A percentile compares a stretch with the other conserved stretches of the same genome.
Conservation (phyloP, 2,888 invertebrate genomes). For the Dyspetes luteomarginatus region DNA sequence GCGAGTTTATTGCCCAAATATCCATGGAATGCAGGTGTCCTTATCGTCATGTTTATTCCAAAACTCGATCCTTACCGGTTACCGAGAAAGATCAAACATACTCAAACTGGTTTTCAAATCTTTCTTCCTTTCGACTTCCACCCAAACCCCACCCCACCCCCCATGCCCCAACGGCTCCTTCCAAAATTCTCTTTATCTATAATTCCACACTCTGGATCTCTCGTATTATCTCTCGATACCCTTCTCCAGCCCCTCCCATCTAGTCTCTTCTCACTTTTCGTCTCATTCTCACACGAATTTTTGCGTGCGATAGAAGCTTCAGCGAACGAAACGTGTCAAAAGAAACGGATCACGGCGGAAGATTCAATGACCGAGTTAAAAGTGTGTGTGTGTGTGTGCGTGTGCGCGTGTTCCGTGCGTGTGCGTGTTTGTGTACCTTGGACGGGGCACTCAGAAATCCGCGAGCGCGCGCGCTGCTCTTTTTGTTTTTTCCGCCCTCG, state of each 20-base stretch:
- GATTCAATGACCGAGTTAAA: slow-evolving; percentile 26
- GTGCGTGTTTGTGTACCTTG: too few relatives aligned
- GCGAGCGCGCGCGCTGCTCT: slow-evolving; percentile 28
- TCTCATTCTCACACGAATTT: slow-evolving; percentile 25
- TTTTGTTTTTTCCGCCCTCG: slow-evolving; percentile 52
- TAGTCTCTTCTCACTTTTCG: slow-evolving; percentile 65
- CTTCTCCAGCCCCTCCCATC: slow-evolving; percentile 47
- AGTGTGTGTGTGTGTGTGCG: too few relatives aligned
- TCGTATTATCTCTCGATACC: slow-evolving; percentile 56
- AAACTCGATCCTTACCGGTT: background rate
- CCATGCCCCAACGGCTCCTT: too few relatives aligned
- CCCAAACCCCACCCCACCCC: slow-evolving; percentile 57
- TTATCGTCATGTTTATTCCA: background rate
- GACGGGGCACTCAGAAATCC: too few relatives aligned
- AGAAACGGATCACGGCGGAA: slow-evolving; percentile 20
- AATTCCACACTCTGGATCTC: slow-evolving; percentile 7
- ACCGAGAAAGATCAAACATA: background rate
- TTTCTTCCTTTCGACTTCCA: slow-evolving; percentile 22
- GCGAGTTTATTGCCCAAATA: background rate
- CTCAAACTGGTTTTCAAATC: slow-evolving; percentile 39
- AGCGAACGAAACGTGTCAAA: slow-evolving; percentile 6
- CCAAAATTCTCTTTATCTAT: too few relatives aligned
- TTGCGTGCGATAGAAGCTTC: background rate
- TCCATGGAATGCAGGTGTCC: background rate
- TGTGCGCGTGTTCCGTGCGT: too few relatives aligned